phyloP scores from a whole-genome alignment of 2,113 vertebrate species.

The Aspiorhynchus laticeps region DNA sequence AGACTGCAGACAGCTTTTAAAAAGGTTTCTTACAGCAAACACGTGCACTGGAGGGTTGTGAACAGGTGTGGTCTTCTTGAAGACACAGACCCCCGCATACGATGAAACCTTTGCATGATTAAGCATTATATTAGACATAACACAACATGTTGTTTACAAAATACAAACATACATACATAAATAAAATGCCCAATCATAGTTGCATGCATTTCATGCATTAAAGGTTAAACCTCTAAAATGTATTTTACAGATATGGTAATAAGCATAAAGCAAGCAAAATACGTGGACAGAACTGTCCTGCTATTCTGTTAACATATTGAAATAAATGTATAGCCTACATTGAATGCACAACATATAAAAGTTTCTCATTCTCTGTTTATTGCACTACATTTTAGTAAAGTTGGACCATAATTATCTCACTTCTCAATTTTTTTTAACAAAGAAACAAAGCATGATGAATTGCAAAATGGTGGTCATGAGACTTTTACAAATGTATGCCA shows the following conservation, averaged over 20 bases:
- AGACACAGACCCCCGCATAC: not conserved
- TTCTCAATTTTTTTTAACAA: not conserved
- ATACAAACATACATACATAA: not conserved
- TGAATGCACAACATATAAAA: not conserved
- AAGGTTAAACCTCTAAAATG: not conserved
- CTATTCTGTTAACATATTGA: not conserved
- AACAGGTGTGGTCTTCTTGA: not conserved
- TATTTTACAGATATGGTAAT: not conserved
- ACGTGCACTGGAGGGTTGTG: not conserved
- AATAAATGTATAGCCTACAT: not conserved
- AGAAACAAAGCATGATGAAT: too few relatives aligned
- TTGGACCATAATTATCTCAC: not conserved
- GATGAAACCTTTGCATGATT: constrained; percentile 5
- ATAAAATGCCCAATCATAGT: not conserved
- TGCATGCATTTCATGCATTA: not conserved
- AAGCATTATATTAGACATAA: not conserved
- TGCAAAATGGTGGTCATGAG: too few relatives aligned
- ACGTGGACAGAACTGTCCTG: not conserved
- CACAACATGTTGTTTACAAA: not conserved
- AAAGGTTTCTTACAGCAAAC: not conserved
- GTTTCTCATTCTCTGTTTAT: not conserved
- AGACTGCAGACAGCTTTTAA: constrained; percentile 43
- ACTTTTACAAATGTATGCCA: too few relatives aligned
- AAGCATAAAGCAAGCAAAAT: not conserved
- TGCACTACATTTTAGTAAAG: not conserved